Percentiles rank a stretch among this genome's conserved stretches.
These are phyloP conservation scores for Microdon myrmicae DNA, from an alignment of 2,888 invertebrate species.

Conservation along the genomic window DNA sequence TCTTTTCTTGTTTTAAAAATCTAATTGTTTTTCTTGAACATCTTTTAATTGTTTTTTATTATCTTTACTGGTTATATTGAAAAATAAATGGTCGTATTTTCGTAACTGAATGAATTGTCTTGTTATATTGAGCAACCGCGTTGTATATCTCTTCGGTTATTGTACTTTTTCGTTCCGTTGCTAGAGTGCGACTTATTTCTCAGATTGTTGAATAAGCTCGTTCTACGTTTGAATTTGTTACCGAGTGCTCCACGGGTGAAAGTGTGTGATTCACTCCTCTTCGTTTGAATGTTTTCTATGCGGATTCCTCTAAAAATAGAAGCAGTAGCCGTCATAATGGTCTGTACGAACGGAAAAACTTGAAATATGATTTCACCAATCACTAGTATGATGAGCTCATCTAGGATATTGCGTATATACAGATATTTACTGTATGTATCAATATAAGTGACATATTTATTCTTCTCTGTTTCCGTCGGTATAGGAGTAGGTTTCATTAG, in stretches of 20 bases:
- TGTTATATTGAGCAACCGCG: constrained; percentile 1
- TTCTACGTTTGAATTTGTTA: too few species aligned
- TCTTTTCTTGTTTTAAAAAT: too few species aligned
- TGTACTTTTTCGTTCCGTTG: not conserved
- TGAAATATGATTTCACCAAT: too few species aligned
- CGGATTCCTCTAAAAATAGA: not conserved
- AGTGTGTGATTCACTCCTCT: not conserved
- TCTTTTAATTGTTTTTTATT: too few species aligned
- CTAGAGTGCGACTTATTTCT: not conserved
- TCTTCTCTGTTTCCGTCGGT: not conserved
- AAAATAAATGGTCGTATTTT: too few species aligned
- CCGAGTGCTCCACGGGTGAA: not conserved
- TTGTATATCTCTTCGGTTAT: not conserved
- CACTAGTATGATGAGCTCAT: too few species aligned
- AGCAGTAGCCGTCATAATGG: not conserved
- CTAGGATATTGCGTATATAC: not conserved
- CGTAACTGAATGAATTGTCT: constrained; percentile 3
- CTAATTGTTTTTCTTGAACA: too few species aligned
- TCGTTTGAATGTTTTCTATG: constrained; percentile 1
- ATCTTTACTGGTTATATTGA: too few species aligned
- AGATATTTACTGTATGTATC: not conserved
- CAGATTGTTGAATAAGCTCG: not conserved
- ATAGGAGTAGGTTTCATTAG: not conserved
- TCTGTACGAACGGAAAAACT: too few species aligned
- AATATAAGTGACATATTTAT: not conserved